Base-by-base conservation (phyloP, 2,797 vertebrate species). In the Sarcophilus harrisii region DNA sequence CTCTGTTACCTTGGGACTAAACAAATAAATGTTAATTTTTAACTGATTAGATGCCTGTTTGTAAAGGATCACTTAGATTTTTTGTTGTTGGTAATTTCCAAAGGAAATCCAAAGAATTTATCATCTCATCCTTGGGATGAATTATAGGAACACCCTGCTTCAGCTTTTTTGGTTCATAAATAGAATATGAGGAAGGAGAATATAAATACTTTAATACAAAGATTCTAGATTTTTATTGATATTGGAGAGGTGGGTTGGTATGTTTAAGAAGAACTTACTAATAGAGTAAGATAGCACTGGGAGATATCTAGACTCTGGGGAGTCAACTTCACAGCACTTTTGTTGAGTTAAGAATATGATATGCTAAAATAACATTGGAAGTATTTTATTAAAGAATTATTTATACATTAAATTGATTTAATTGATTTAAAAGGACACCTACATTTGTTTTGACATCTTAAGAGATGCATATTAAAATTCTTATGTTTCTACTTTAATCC, bases 21-120 rank as follows among this genome's bases (percentile, higher is more conserved):
- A 90, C 52, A 93, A 96, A 16, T 92, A 38, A 94, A 95, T 95
- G 90, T 90, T 27, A 0, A 38, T 94, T 97, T 94, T 90, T 93
- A 95, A 92, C 27, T 92, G 81, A 96, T 87, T 93, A 91, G 55
- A 62, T 95, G 58, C 27, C 90, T 92, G 2, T 94, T 38, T 92
- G 57, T 60, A 52, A 73, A 57, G 11, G 13, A 91, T 8, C 45
- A 8, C n/a, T 92, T 1, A 52, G 27, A 5, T 49, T 62, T 92
- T 30, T 92, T 28, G 38, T 2, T 58, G 92, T 96, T 96, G 1
- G 59, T 94, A 93, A 32, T 59, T 49, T 81, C 5, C 58, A 94
- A 52, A 11, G 93, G 57, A 58, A 30, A 55, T 10, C 11, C 73
- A 27, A 38, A 9, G 45, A 27, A 45, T 49, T 45, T 87, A 49